Base-by-base conservation (phyloP, 2,888 invertebrate species). In the Pristionchus entomophagus region DNA sequence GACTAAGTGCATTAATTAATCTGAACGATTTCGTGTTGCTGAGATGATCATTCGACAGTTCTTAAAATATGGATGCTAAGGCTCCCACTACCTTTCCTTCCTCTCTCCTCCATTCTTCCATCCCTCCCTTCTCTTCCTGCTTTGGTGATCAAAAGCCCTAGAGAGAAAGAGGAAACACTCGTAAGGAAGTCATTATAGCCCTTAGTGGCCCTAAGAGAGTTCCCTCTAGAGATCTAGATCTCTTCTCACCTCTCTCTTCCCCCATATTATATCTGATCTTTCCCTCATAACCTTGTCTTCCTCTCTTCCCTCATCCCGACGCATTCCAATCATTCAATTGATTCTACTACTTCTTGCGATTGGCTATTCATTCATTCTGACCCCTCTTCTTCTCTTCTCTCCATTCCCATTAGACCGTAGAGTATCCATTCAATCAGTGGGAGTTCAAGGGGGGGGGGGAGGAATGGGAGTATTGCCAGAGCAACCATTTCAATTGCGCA, bases 291-390 rank as follows among this genome's bases (percentile, higher is more conserved):
- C 78, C 51, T 49, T 29, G 17, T 80, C 78, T 80, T 51, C 26
- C 38, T 65, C 65, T 65, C 65, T 65, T 73, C n/a, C 26, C 51
- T 35, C 32, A 32, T 80, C 51, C 49, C 49, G 78, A 80, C 19
- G 51, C 78, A 80, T 80, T 80, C 78, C 78, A 80, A 80, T 80
- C 78, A 51, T 80, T 51, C 78, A 32, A 38, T 80, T 80, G 29
- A 56, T 41, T 82, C 59, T 32, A 29, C 6, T 32, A n/a, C n/a
- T n/a, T n/a, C n/a, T n/a, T n/a, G n/a, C n/a, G n/a, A n/a, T n/a
- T n/a, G 32, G 19, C 51, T 51, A 29, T 22, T 38, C 81, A 38
- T 82, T 82, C 82, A 45, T 59, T 82, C 14, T 59, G 53, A 59
- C 82, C 59, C 82, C 35, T 35, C n/a, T n/a, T n/a, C n/a, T n/a